Conservation (phyloP, 2,113 vertebrate genomes). For the Eurystomus gularis region DNA sequence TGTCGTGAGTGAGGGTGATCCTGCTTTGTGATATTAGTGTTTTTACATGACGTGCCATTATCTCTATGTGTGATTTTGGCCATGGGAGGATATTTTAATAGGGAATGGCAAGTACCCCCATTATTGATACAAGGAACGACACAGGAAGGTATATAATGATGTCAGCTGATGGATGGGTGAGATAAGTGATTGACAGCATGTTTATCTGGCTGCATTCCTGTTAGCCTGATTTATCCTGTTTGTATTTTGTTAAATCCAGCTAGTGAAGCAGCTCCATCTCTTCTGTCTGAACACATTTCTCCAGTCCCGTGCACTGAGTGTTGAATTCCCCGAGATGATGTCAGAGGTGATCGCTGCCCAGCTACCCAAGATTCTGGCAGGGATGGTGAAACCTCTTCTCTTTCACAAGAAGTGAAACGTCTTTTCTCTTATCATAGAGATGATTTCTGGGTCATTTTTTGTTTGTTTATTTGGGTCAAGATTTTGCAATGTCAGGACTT, state of each 20-base stretch:
- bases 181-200: neutral
- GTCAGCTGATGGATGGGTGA: neutral
- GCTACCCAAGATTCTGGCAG: conserved; percentile 94
- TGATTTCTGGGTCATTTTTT: conserved; percentile 25
- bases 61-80: neutral
- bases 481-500: conserved; percentile 57
- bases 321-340: conserved; percentile 99
- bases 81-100: neutral
- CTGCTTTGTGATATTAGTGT: neutral
- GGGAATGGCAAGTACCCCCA: neutral
- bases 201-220: neutral
- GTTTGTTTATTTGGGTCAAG: conserved; percentile 45
- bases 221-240: conserved; percentile 15
- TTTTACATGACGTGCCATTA: neutral
- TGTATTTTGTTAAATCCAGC: conserved; percentile 76
- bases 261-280: conserved; percentile 95
- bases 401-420: conserved; percentile 92
- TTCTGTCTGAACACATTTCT: conserved; percentile 97
- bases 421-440: conserved; percentile 60
- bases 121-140: neutral
- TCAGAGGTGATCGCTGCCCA: conserved; percentile 96
- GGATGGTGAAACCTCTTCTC: conserved; percentile 95
- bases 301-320: conserved; percentile 91
- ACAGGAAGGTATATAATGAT: neutral
- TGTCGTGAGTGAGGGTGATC: neutral